These are phyloP conservation scores for Campaea margaritaria DNA, from an alignment of 2,888 invertebrate species.

Conservation along the genomic window DNA sequence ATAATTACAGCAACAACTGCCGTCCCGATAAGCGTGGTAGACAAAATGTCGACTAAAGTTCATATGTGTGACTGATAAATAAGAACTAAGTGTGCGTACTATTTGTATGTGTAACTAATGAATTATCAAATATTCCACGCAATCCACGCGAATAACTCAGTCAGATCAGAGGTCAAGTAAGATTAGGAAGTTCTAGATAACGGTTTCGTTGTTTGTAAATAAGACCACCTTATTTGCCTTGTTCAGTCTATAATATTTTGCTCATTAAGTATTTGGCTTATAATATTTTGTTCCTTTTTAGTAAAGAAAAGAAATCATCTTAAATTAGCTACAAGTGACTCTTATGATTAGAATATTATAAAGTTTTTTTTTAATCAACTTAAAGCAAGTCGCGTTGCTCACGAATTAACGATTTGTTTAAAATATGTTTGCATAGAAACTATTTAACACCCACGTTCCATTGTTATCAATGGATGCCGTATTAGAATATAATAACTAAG, in stretches of 20 bases:
- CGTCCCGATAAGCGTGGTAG: slow-evolving; percentile 12
- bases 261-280: too few relatives aligned
- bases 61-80: background rate
- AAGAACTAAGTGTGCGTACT: too few relatives aligned
- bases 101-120: too few relatives aligned
- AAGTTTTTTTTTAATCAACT: too few relatives aligned
- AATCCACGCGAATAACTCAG: slow-evolving; percentile 5
- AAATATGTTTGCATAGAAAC: too few relatives aligned
- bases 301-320: too few relatives aligned
- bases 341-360: too few relatives aligned
- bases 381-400: background rate
- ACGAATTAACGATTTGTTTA: background rate
- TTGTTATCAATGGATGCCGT: too few relatives aligned
- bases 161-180: slow-evolving; percentile 27
- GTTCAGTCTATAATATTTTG: background rate
- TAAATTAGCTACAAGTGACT: too few relatives aligned
- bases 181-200: slow-evolving; percentile 7
- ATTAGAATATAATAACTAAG: too few relatives aligned
- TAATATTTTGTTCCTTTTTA: too few relatives aligned
- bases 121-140: background rate
- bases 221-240: slow-evolving; percentile 29
- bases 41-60: slow-evolving; percentile 15
- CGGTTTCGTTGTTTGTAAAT: slow-evolving; percentile 16
- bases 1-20: slow-evolving; percentile 13
- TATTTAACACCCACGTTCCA: too few relatives aligned